Evolutionary conservation across 2,113 vertebrate species (phyloP), one percentile per base, ranked within the genome.

Genomic region (Cygnus buccinator): DNA sequence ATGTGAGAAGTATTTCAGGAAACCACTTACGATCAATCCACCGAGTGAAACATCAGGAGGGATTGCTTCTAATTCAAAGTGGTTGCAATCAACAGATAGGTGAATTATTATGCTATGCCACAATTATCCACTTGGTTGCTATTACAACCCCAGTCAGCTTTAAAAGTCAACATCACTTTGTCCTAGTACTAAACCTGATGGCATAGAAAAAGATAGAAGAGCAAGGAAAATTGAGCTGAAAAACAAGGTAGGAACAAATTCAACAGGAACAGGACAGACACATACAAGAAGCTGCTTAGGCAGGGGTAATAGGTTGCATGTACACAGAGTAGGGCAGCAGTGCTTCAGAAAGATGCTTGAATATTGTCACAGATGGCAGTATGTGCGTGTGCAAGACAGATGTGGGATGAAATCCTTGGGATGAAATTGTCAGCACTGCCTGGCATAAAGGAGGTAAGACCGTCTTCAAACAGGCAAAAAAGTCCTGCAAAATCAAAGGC

Each of bases 51-150:
- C 87, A 88, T 52, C 90, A 90, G 85, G 62, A 82, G 80, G 90
- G 52, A 75, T 76, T 77, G 62, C 62, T 81, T 89, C 88, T 79
- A 54, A 93, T 84, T 95, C 90, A 82, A 82, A 93, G 66, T 39
- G 78, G 70, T 35, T 82, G 84, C 89, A 95, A 96, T 97, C 95
- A 90, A 66, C 86, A 29, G 84, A 93, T 23, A 75, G 86, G 54
- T 0, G 21, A 87, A 93, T 95, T 82, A 84, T 94, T 92, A 84
- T 79, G 93, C 77, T 9, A 2, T n/a, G 54, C 58, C 88, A 65
- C 62, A 92, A 89, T 96, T 96, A 95, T 54, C 86, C 90, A 84
- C 92, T 85, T 93, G 92, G 88, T 84, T 94, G 72, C 43, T 80
- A 48, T 80, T 93, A 92, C 81, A 79, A 46, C 65, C 35, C 83